Evolutionary conservation across 1,140 invertebrate species (phyloP), one percentile per base, ranked within the genome.

Genomic region (Drosophila mauritiana): DNA sequence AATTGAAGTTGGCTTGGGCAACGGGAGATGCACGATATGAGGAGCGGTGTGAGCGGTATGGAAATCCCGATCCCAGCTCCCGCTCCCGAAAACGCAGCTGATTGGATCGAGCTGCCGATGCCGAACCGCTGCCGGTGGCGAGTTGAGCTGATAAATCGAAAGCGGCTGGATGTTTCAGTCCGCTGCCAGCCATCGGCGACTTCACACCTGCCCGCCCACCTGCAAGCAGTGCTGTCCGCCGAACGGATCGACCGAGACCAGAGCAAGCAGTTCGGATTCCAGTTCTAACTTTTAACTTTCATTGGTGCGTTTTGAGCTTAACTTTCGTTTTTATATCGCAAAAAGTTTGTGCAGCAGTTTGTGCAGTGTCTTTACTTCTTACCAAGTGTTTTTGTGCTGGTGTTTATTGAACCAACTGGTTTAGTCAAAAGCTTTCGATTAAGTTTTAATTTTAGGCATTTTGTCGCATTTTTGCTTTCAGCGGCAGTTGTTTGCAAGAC

Each of bases 111-210:
- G 48, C 54, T 53, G 55, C 45, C 34, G 37, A 13, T 13, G 37
- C 12, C 31, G 31, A 39, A 4, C 37, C 12, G 31, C 7, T 31
- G 43, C 34, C 6, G 61, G 68, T 58, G 59, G 55, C 42, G 76
- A 56, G 83, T 63, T 79, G n/a, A 83, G 83, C 67, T 86, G 54
- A 31, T 75, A 25, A 34, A 45, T 63, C 62, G 53, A 40, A 51
- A 53, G 42, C 43, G 36, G 31, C 48, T 55, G 78, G 67, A 65
- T 73, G 27, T 55, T 55, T 89, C 68, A 88, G 84, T 88, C 80
- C 84, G 84, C 73, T 80, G 80, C 64, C 72, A 88, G 73, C 84
- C 70, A 89, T 76, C 84, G 84, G 79, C 84, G 84, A 69, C 80
- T 77, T 75, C 56, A 78, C 83, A 89, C 80, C 84, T 89, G 72